Conservation (phyloP, 1,140 invertebrate species). For the Diachasma alloeum region DNA sequence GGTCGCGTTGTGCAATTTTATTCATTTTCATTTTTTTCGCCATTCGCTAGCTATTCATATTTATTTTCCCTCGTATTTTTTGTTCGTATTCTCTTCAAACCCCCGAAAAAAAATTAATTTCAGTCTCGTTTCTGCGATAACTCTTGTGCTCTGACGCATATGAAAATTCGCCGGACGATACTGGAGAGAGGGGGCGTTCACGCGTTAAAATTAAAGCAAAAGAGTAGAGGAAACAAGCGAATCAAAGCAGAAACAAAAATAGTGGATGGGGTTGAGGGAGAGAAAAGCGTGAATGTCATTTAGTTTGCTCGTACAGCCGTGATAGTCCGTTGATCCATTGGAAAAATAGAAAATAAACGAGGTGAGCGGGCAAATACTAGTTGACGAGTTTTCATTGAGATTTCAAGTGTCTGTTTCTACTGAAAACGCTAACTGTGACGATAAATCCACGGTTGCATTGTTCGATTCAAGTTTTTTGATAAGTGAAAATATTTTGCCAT, state of each 20-base stretch:
- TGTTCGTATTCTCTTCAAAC: conserved; percentile 26
- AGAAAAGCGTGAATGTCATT: conserved; percentile 17
- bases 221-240: conserved; percentile 9
- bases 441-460: background rate
- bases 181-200: conserved; percentile 4
- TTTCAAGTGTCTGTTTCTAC: background rate
- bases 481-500: background rate
- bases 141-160: conserved; percentile 48
- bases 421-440: background rate
- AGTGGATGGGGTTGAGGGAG: background rate
- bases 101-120: conserved; percentile 41
- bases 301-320: conserved; percentile 29
- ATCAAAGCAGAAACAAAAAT: conserved; percentile 15
- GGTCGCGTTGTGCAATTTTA: conserved; percentile 21
- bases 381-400: background rate
- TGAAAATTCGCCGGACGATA: conserved; percentile 42
- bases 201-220: conserved; percentile 29
- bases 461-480: background rate
- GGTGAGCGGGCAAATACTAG: background rate
- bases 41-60: background rate
- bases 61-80: conserved; percentile 26
- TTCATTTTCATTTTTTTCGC: conserved; percentile 13
- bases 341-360: conserved; percentile 16
- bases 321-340: conserved; percentile 7
- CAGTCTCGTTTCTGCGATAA: conserved; percentile 38